Conservation (phyloP, 2,888 invertebrate species). For the Ganaspis brasiliensis region DNA sequence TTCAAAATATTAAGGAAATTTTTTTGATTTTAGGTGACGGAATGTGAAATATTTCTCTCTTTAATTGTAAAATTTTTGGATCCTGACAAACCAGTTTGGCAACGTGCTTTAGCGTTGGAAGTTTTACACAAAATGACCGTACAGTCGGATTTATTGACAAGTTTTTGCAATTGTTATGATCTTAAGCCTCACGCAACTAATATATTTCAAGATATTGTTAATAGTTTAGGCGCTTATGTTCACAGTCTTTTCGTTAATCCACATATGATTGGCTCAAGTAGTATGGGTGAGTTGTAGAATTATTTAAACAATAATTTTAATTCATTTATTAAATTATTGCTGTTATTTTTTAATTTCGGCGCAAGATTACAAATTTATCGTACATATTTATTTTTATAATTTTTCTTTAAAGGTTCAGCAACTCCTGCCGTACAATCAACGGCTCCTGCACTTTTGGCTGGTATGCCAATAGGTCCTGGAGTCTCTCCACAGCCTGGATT, state of each 20-base stretch:
- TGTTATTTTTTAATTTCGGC: constrained; percentile 6
- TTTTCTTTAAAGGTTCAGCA: constrained; percentile 73
- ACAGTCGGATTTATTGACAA: constrained; percentile 92
- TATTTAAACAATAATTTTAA: not conserved
- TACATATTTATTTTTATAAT: constrained; percentile 5
- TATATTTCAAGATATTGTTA: constrained; percentile 97
- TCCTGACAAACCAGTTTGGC: constrained; percentile 98
- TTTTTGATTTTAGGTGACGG: constrained; percentile 88
- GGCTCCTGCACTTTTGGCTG: constrained; percentile 85
- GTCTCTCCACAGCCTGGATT: constrained; percentile 95
- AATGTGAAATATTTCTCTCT: constrained; percentile 99
- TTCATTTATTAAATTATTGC: not conserved
- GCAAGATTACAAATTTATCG: constrained; percentile 58
- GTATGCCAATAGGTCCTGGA: constrained; percentile 88
- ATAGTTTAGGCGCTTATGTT: constrained; percentile 95
- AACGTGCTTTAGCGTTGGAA: constrained; percentile 96
- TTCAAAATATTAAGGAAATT: constrained; percentile 22
- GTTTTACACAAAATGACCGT: constrained; percentile 97
- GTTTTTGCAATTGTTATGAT: constrained; percentile 97
- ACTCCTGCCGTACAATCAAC: constrained; percentile 82
- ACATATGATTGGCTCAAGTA: constrained; percentile 84
- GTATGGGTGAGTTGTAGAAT: constrained; percentile 65
- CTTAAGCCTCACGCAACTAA: constrained; percentile 96
- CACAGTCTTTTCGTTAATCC: constrained; percentile 93
- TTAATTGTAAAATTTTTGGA: constrained; percentile 98